Conservation (phyloP, 2,797 vertebrate genomes). For the Peromyscus aztecus region DNA sequence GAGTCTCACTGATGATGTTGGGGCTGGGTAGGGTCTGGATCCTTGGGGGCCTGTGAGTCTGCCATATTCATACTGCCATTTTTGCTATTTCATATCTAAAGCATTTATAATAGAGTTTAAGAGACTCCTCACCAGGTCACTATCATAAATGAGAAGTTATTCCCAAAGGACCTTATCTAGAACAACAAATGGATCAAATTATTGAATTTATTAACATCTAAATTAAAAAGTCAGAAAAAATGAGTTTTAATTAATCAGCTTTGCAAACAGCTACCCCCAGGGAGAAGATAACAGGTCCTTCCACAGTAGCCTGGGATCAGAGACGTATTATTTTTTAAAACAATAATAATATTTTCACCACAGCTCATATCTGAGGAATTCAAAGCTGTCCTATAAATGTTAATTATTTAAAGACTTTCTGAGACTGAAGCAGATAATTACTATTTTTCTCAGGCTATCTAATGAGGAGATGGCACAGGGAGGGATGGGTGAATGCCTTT, state of each 20-base stretch:
- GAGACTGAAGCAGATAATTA: conserved; percentile 40
- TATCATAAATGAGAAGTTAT: conserved; percentile 66
- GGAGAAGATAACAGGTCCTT: conserved; percentile 63
- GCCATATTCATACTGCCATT: neutral
- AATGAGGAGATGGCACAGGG: neutral
- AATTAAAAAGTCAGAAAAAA: conserved; percentile 79
- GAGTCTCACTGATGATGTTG: neutral
- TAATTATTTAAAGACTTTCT: conserved; percentile 68
- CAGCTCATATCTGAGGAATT: conserved; percentile 55
- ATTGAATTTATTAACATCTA: conserved; percentile 82
- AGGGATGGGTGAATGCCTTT: neutral
- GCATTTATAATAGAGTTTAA: neutral
- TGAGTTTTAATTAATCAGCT: conserved; percentile 79
- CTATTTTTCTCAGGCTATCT: conserved; percentile 49
- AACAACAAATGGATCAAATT: conserved; percentile 63
- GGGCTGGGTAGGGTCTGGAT: neutral
- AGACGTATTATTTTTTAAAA: conserved; percentile 57
- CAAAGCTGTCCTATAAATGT: conserved; percentile 54
- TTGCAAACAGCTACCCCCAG: conserved; percentile 57
- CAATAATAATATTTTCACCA: conserved; percentile 64
- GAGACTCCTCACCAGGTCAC: conserved; percentile 55
- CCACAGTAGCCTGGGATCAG: neutral
- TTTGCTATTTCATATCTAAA: neutral
- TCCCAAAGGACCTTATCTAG: conserved; percentile 73
- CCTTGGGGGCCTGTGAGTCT: neutral